Conservation (phyloP, 1,140 invertebrate genomes). For the Leptinotarsa defecta region DNA sequence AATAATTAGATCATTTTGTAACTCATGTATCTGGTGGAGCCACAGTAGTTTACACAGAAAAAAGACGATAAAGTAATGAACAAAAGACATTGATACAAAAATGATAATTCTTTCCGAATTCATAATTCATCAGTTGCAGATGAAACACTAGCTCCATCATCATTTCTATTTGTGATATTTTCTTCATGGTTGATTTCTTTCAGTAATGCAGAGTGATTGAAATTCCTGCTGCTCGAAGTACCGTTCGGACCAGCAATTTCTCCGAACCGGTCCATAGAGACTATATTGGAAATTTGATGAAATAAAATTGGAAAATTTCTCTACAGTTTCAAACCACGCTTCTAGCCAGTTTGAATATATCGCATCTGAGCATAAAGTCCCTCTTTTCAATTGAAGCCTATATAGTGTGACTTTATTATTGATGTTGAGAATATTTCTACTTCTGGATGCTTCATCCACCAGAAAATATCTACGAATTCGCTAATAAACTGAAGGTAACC, state of each 20-base stretch:
- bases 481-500: neutral
- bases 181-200: slow-evolving; percentile 29
- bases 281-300: slow-evolving; percentile 7
- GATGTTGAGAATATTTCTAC: slow-evolving; percentile 10
- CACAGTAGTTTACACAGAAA: no score
- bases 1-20: no score
- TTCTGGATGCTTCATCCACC: slow-evolving; percentile 26
- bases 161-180: slow-evolving; percentile 11
- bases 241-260: neutral
- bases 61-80: no score
- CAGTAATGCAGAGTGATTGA: slow-evolving; percentile 11
- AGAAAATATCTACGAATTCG: slow-evolving; percentile 11
- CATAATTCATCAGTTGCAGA: neutral
- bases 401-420: neutral
- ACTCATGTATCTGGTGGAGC: no score
- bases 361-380: neutral
- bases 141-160: neutral
- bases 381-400: neutral
- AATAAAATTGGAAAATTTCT: slow-evolving; percentile 21
- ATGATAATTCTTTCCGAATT: neutral
- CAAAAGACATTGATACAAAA: no score
- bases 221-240: neutral
- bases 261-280: slow-evolving; percentile 10
- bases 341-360: slow-evolving; percentile 20
- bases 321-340: slow-evolving; percentile 25